phyloP scores from a whole-genome alignment of 2,113 vertebrate genomes.

The Gorsachius goisagi region DNA sequence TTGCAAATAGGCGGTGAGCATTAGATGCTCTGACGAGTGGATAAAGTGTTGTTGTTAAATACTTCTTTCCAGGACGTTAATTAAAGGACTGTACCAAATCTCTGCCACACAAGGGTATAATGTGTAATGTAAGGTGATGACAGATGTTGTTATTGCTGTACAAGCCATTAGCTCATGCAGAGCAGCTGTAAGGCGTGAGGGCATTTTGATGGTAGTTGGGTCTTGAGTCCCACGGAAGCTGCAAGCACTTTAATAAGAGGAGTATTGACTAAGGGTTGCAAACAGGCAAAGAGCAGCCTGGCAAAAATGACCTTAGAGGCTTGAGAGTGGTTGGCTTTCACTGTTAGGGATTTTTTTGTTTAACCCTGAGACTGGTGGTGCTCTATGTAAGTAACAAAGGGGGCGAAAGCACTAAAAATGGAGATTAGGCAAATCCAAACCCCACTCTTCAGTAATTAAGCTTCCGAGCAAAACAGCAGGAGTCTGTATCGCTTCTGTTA shows the following conservation, averaged over 20 bases:
- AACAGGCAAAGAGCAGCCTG: neutral
- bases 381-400: conserved; percentile 1
- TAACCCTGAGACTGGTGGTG: neutral
- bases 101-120: conserved; percentile 9
- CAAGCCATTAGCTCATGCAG: conserved; percentile 55
- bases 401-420: neutral
- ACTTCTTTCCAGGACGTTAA: conserved; percentile 12
- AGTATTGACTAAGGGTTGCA: neutral
- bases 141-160: conserved; percentile 23
- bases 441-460: neutral
- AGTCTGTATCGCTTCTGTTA: neutral
- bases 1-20: conserved; percentile 29
- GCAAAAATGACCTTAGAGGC: too few relatives aligned
- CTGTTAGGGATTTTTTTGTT: neutral
- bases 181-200: conserved; percentile 21
- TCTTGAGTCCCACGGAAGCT: conserved; percentile 32
- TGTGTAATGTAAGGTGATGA: neutral
- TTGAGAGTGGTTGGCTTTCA: conserved; percentile 11
- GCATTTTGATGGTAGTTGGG: conserved; percentile 16
- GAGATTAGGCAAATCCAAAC: conserved; percentile 16
- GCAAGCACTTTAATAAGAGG: conserved; percentile 4
- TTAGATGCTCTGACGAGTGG: conserved; percentile 29
- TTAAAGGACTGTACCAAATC: conserved; percentile 49
- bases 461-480: neutral
- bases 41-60: conserved; percentile 21